Evolutionary conservation across 1,140 invertebrate genomes (phyloP).

Genomic region (Calliopsis andreniformis): DNA sequence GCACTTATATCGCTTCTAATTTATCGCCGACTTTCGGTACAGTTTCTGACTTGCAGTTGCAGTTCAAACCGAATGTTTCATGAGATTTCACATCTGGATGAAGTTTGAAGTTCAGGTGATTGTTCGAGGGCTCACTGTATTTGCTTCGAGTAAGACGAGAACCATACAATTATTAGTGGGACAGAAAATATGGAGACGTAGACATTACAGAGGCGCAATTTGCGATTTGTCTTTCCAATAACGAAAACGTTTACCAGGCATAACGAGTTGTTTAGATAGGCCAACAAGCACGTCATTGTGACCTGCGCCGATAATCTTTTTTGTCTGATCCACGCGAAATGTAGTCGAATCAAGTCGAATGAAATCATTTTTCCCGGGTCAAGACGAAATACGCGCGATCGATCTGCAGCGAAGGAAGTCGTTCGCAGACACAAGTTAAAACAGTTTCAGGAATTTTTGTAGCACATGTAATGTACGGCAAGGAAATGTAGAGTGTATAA

Average conservation of each 20-base stretch:
- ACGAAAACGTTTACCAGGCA: constrained; percentile 14
- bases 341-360: neutral
- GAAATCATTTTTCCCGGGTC: neutral
- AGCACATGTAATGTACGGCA: constrained; percentile 52
- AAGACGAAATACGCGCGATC: neutral
- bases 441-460: constrained; percentile 20
- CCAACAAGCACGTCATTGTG: neutral
- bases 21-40: neutral
- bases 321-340: neutral
- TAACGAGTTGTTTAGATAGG: constrained; percentile 5
- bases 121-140: neutral
- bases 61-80: too few relatives aligned
- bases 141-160: neutral
- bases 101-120: constrained; percentile 1
- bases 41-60: too few relatives aligned
- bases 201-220: constrained; percentile 5
- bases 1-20: neutral
- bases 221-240: constrained; percentile 23
- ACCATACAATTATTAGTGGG: neutral
- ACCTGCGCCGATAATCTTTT: constrained; percentile 5
- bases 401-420: neutral
- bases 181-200: neutral
- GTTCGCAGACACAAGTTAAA: neutral
- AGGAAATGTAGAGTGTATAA: constrained; percentile 67
- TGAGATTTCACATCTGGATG: neutral